Conservation (phyloP, 2,888 invertebrate genomes). For the Osedax frankpressi region DNA sequence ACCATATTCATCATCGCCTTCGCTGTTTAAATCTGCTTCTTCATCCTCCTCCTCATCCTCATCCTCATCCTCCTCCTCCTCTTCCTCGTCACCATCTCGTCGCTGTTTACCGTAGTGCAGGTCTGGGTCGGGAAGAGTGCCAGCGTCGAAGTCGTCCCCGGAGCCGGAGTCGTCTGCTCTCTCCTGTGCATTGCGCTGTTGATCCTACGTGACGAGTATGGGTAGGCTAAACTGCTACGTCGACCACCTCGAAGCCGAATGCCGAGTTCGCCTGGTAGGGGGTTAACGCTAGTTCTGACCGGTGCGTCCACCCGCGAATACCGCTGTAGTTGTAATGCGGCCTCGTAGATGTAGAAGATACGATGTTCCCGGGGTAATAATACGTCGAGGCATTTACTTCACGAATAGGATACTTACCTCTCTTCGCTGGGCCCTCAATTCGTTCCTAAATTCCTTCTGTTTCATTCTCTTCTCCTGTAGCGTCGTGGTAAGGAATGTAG, state of each 20-base stretch:
- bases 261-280: too few relatives aligned
- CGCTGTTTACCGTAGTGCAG: neutral
- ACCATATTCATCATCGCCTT: neutral
- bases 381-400: too few relatives aligned
- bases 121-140: neutral
- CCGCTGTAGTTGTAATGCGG: too few relatives aligned
- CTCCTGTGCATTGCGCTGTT: neutral
- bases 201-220: too few relatives aligned
- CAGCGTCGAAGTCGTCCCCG: neutral
- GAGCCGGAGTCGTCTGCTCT: too few relatives aligned
- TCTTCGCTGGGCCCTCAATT: neutral
- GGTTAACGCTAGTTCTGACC: too few relatives aligned
- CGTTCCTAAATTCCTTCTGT: neutral
- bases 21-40: neutral
- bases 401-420: neutral
- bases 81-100: neutral
- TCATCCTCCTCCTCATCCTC: neutral
- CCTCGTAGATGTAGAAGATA: too few relatives aligned
- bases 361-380: too few relatives aligned
- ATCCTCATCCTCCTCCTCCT: neutral
- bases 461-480: neutral
- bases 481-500: neutral
- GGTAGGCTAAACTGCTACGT: too few relatives aligned
- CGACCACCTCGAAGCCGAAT: too few relatives aligned
- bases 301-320: too few relatives aligned